These are phyloP conservation scores for Geotrupes spiniger DNA, from an alignment of 2,888 invertebrate species.

Conservation along the genomic window DNA sequence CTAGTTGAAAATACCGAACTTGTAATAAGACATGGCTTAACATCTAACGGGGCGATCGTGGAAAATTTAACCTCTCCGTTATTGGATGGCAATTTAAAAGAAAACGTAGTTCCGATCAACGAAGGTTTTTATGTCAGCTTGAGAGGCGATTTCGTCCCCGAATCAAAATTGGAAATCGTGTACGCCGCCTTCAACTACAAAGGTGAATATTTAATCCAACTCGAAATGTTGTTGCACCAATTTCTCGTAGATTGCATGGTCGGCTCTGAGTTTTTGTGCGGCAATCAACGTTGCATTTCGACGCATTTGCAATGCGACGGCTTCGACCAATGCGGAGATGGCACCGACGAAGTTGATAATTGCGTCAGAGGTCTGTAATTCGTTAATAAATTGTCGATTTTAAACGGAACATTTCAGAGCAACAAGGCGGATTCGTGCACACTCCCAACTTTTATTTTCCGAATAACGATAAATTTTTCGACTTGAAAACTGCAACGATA, in stretches of 20 bases:
- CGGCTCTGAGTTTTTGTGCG: constrained; percentile 67
- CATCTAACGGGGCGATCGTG: constrained; percentile 60
- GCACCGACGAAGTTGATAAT: constrained; percentile 64
- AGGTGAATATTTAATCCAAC: constrained; percentile 50
- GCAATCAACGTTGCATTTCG: constrained; percentile 69
- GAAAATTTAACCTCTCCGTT: constrained; percentile 60
- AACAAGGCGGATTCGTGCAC: constrained; percentile 61
- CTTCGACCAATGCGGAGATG: constrained; percentile 74
- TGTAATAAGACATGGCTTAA: constrained; percentile 64
- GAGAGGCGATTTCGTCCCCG: constrained; percentile 61
- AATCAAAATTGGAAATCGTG: constrained; percentile 64
- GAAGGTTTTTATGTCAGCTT: constrained; percentile 69
- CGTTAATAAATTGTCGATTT: not conserved
- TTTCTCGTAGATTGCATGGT: constrained; percentile 60
- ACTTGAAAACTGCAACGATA: constrained; percentile 63
- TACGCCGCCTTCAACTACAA: constrained; percentile 70
- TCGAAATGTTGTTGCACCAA: constrained; percentile 1
- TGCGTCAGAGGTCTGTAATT: constrained; percentile 56
- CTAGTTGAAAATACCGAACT: constrained; percentile 60
- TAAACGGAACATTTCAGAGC: constrained; percentile 46
- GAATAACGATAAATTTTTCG: constrained; percentile 63
- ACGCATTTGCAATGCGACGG: constrained; percentile 68
- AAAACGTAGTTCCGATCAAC: constrained; percentile 61
- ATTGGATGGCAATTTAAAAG: constrained; percentile 41
- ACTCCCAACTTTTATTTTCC: constrained; percentile 73